Percentiles rank a stretch among this genome's conserved stretches.
Conservation (phyloP, 2,888 invertebrate species). For the Watsonalla binaria region DNA sequence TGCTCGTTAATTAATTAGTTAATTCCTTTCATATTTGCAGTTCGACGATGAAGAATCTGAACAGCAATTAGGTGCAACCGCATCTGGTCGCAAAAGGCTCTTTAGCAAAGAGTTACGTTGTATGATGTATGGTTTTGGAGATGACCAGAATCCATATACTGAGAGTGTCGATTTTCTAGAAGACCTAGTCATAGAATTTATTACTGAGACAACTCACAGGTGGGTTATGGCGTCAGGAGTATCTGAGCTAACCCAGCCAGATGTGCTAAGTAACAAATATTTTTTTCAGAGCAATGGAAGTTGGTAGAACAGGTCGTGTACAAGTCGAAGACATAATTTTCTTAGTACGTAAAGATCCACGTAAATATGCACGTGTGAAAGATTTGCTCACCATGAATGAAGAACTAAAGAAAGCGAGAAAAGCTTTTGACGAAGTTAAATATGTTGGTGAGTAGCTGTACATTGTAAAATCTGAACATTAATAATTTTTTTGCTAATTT, state of each 20-base stretch:
- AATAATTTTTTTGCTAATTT: background rate
- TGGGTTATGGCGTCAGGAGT: constrained; percentile 39
- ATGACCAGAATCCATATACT: constrained; percentile 99
- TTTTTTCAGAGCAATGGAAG: constrained; percentile 92
- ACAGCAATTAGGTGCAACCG: constrained; percentile 82
- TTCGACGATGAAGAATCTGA: constrained; percentile 85
- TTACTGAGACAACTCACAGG: constrained; percentile 94
- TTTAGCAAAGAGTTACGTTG: constrained; percentile 96
- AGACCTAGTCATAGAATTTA: constrained; percentile 98
- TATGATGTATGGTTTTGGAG: constrained; percentile 99
- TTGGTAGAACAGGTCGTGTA: constrained; percentile 96
- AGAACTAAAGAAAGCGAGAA: constrained; percentile 98
- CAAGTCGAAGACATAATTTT: constrained; percentile 99
- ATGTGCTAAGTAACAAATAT: background rate
- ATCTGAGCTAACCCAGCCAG: background rate
- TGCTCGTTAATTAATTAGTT: background rate
- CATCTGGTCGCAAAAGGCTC: constrained; percentile 87
- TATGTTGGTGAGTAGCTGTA: constrained; percentile 86
- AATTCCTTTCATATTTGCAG: constrained; percentile 25
- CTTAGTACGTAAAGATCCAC: constrained; percentile 94
- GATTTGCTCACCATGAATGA: constrained; percentile 99
- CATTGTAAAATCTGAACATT: background rate
- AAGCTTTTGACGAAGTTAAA: constrained; percentile 99
- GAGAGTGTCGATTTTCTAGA: constrained; percentile 98
- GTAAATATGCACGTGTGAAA: constrained; percentile 98